Conservation (phyloP, 2,113 vertebrate species). For the Trematomus loennbergii region DNA sequence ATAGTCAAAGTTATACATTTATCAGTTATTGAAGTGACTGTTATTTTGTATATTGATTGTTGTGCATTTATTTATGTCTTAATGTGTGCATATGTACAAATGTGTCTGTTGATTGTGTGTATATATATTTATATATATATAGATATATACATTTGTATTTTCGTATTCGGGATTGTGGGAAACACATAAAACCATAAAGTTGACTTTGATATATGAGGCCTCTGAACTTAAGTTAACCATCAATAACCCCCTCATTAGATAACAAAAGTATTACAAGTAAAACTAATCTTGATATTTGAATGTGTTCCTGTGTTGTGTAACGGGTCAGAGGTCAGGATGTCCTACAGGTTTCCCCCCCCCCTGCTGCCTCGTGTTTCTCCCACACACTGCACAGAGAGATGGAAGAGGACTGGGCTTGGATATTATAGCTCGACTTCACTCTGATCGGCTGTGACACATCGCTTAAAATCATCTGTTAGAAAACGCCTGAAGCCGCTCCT, state of each 20-base stretch:
- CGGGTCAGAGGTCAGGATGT: slow-evolving; percentile 18
- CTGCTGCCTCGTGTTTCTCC: not conserved
- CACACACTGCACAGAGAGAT: slow-evolving; percentile 32
- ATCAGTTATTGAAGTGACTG: no score
- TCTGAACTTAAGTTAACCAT: not conserved
- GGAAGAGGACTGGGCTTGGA: slow-evolving; percentile 20
- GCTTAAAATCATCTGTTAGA: slow-evolving; percentile 34
- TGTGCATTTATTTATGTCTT: no score
- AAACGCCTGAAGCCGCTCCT: slow-evolving; percentile 26
- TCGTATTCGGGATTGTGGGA: no score
- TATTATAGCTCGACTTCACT: slow-evolving; percentile 60
- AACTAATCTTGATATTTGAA: no score
- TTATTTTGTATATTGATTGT: no score
- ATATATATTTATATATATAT: no score
- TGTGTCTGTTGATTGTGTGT: no score
- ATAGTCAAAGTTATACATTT: no score
- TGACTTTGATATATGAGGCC: no score
- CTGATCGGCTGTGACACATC: slow-evolving; percentile 48
- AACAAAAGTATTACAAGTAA: not conserved
- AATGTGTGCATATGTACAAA: no score
- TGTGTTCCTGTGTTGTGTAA: not conserved
- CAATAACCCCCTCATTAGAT: not conserved
- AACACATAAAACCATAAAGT: no score
- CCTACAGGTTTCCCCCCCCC: not conserved
- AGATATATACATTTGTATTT: no score